A percentile compares a stretch with the other conserved stretches of the same genome.
These are phyloP conservation scores for Lottia gigantea DNA, from an alignment of 2,888 invertebrate species.

Conservation along the genomic window DNA sequence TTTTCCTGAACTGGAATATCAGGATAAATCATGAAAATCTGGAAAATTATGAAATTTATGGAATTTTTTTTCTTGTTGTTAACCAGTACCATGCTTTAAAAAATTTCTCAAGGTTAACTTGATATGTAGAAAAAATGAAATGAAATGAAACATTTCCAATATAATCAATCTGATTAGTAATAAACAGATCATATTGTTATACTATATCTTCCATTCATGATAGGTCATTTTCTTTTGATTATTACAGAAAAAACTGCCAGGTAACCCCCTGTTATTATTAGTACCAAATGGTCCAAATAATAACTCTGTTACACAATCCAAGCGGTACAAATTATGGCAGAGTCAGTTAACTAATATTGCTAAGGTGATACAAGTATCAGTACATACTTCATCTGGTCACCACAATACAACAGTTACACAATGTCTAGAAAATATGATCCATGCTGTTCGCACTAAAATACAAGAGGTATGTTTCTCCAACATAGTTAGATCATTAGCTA, in stretches of 20 bases:
- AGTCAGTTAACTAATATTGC: slow-evolving; percentile 77
- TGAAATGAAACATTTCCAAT: too few relatives aligned
- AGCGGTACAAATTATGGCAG: slow-evolving; percentile 79
- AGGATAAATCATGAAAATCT: too few relatives aligned
- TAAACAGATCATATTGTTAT: too few relatives aligned
- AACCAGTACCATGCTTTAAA: too few relatives aligned
- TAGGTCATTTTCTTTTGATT: slow-evolving; percentile 19
- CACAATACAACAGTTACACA: slow-evolving; percentile 58
- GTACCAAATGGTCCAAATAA: slow-evolving; percentile 66
- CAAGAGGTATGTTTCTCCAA: slow-evolving; percentile 76
- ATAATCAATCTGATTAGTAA: too few relatives aligned
- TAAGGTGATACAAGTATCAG: slow-evolving; percentile 74
- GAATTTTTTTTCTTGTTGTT: too few relatives aligned
- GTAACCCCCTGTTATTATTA: slow-evolving; percentile 71
- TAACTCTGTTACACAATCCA: slow-evolving; percentile 49
- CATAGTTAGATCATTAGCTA: too few relatives aligned
- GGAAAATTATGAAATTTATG: too few relatives aligned
- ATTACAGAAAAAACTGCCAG: slow-evolving; percentile 75
- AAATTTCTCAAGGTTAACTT: too few relatives aligned
- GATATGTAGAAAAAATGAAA: too few relatives aligned
- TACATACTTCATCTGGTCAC: slow-evolving; percentile 70
- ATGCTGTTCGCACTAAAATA: slow-evolving; percentile 76
- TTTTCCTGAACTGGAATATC: too few relatives aligned
- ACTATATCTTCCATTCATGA: not conserved
- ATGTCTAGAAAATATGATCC: slow-evolving; percentile 69